Evolutionary conservation across 1,140 invertebrate species (phyloP).

Genomic region (Drosophila ficusphila): DNA sequence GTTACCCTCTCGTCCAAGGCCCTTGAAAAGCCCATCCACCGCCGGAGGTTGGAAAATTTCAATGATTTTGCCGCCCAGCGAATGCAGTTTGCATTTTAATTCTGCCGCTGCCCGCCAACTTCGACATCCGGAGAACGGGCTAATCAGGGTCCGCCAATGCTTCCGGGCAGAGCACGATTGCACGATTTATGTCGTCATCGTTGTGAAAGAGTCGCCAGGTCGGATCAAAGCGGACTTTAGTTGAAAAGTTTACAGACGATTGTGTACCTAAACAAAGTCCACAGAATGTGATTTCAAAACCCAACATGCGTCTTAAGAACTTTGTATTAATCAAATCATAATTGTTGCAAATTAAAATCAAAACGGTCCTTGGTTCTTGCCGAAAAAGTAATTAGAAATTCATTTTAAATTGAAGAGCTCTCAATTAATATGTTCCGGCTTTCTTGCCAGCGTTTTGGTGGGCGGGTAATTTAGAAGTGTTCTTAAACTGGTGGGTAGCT

Average conservation of each 20-base stretch:
- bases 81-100: slow-evolving; percentile 40
- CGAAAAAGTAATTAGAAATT: neutral
- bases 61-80: slow-evolving; percentile 17
- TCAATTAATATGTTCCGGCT: slow-evolving; percentile 5
- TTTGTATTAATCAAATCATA: neutral
- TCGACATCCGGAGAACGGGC: slow-evolving; percentile 22
- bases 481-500: neutral
- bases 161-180: slow-evolving; percentile 15
- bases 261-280: neutral
- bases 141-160: slow-evolving; percentile 30
- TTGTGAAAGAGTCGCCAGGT: neutral
- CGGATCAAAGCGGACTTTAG: neutral
- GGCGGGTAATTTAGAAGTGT: neutral
- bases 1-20: neutral
- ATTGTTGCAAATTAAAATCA: neutral
- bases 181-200: slow-evolving; percentile 24
- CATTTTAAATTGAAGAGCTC: neutral
- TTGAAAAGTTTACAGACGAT: neutral
- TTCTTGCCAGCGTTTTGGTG: neutral
- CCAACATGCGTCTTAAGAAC: neutral
- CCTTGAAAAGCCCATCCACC: slow-evolving; percentile 3
- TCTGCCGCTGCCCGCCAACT: neutral
- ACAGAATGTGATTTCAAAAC: no score
- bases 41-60: slow-evolving; percentile 8
- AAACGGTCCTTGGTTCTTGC: neutral